These are phyloP conservation scores for Bradypus variegatus DNA, from an alignment of 2,797 vertebrate genomes.

Conservation along the genomic window DNA sequence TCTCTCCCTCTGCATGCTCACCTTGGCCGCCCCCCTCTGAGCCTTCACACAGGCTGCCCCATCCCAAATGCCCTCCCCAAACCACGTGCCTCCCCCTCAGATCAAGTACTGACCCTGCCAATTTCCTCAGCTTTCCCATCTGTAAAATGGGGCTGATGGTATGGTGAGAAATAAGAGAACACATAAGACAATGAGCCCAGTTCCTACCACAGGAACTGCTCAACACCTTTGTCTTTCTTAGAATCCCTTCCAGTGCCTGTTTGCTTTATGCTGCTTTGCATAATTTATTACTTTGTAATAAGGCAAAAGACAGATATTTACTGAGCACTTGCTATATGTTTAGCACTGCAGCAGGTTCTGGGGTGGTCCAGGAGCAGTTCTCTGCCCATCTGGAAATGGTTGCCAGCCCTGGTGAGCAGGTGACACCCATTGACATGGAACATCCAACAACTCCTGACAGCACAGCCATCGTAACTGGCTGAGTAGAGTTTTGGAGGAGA, in stretches of 20 bases:
- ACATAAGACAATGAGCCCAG: neutral
- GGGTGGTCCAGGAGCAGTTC: neutral
- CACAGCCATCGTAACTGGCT: accelerated
- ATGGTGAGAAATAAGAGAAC: neutral
- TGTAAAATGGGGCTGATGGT: neutral
- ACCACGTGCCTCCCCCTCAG: neutral
- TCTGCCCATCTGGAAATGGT: neutral
- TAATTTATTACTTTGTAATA: neutral
- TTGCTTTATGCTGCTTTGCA: neutral
- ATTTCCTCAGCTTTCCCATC: constrained; percentile 9
- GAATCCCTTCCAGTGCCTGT: neutral
- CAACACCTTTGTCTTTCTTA: neutral
- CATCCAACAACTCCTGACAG: accelerated
- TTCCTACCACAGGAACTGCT: neutral
- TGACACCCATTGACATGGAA: neutral
- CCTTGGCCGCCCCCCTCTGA: neutral
- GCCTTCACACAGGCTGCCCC: neutral
- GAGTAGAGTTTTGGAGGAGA: neutral
- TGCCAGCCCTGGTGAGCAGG: neutral
- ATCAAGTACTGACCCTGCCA: neutral
- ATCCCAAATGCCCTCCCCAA: neutral
- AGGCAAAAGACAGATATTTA: neutral
- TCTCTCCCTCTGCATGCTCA: neutral
- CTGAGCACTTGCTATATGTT: neutral
- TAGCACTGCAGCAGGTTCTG: neutral